phyloP scores from a whole-genome alignment of 2,888 invertebrate species.

The Lasius fuliginosus region DNA sequence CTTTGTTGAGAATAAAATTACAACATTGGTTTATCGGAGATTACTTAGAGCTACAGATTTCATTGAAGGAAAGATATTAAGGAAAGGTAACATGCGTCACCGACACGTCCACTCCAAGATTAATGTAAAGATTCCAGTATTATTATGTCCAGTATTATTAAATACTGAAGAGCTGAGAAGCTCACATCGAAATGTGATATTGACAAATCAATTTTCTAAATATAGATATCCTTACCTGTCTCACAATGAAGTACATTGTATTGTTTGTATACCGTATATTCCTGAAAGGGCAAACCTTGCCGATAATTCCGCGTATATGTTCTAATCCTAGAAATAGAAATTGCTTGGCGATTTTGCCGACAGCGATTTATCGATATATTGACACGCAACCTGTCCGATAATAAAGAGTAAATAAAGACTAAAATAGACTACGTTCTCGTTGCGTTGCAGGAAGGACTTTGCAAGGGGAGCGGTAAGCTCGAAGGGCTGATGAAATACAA shows the following conservation, averaged over 20 bases:
- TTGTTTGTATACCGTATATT: not conserved
- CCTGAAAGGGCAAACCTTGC: slow-evolving; percentile 43
- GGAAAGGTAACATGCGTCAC: not conserved
- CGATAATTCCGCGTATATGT: slow-evolving; percentile 37
- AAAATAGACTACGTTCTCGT: slow-evolving; percentile 47
- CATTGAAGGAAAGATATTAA: not conserved
- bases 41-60: not conserved
- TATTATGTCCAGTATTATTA: not conserved
- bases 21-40: not conserved
- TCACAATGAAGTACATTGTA: slow-evolving; percentile 22
- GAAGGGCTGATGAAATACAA: slow-evolving; percentile 49
- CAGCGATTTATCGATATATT: slow-evolving; percentile 61
- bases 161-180: not conserved
- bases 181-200: slow-evolving; percentile 7
- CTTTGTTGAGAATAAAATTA: not conserved
- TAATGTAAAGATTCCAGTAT: not conserved
- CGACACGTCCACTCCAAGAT: not conserved
- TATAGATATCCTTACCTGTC: not conserved
- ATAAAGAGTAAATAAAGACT: slow-evolving; percentile 60
- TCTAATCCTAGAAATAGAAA: slow-evolving; percentile 59
- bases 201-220: slow-evolving; percentile 16
- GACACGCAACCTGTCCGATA: slow-evolving; percentile 56
- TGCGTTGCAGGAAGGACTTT: slow-evolving; percentile 22
- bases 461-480: slow-evolving; percentile 22
- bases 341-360: slow-evolving; percentile 50